phyloP scores from a whole-genome alignment of 1,140 invertebrate species.

The Pemphigus obesinymphae region DNA sequence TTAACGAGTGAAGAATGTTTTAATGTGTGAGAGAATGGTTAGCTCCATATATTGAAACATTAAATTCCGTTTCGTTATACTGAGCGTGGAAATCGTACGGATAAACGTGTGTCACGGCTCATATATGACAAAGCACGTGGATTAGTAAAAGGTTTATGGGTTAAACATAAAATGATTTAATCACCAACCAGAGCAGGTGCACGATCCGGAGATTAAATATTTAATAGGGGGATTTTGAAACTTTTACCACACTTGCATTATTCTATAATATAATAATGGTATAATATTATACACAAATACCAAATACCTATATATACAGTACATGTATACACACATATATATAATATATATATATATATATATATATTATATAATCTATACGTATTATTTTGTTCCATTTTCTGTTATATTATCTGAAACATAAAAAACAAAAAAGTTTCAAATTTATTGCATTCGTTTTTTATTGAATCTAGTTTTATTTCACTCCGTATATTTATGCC shows the following conservation, averaged over 20 bases:
- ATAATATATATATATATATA: background rate
- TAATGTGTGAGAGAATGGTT: background rate
- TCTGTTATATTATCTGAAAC: background rate
- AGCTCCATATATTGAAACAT: background rate
- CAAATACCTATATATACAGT: background rate
- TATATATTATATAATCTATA: background rate
- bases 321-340: background rate
- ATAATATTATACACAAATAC: too few species aligned
- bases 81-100: background rate
- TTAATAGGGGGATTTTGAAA: conserved; percentile 35
- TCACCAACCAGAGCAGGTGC: conserved; percentile 24
- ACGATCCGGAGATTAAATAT: conserved; percentile 36
- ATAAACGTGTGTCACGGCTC: conserved; percentile 27
- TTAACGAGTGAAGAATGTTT: background rate
- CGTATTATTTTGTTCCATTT: background rate
- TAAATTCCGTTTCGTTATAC: conserved; percentile 1
- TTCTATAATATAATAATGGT: background rate
- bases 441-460: background rate
- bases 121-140: conserved; percentile 1
- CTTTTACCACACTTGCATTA: conserved; percentile 22
- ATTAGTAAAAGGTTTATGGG: conserved; percentile 37
- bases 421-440: conserved; percentile 3
- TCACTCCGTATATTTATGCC: too few species aligned
- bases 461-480: conserved; percentile 3
- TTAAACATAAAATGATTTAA: conserved; percentile 36